Base-by-base conservation (phyloP, 2,797 vertebrate genomes). In the Hippopotamyrus pictus region DNA sequence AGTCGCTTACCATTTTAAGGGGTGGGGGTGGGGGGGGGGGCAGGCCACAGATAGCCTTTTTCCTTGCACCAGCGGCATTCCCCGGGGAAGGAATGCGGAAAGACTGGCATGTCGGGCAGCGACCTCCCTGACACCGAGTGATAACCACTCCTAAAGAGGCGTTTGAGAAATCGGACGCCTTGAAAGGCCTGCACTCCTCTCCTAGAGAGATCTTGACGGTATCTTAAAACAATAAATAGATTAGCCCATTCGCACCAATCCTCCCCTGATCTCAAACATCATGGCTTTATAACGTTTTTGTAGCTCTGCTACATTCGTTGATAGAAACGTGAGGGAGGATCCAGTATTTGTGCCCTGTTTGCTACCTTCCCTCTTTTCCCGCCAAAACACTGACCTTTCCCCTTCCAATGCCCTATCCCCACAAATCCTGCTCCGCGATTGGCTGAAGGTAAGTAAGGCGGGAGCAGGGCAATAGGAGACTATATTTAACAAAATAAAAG, bases 31-130 rank as follows among this genome's bases (percentile, higher is more conserved):
- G 51, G 48, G 87, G 92, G 88, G 86, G 89, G 92, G 91, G 95
- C 95, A 94, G 92, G 94, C 95, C 94, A 93, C 93, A 95, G 92
- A 95, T 95, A 95, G 94, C 93, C 92, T 94, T 94, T 33, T 95
- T 95, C 93, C 94, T 94, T 94, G 93, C 93, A 95, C 89, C 92
- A 90, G 95, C 93, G 94, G 93, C 95, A 95, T 95, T 96, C 95
- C 94, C 89, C 93, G 90, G 90, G 89, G 1, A 3, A 93, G 94
- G 94, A 96, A 96, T 96, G 95, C 92, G 93, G 93, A 93, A 94
- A 95, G 94, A 95, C 95, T 94, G 95, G 92, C 91, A 93, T 89
- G 90, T 88, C 89, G 90, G 91, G 88, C 93, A 88, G 92, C 88
- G 89, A 92, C 93, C 91, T 91, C 92, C 82, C 88, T 92, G 91